phyloP scores from a whole-genome alignment of 2,113 vertebrate genomes.

The Pseudopipra pipra region DNA sequence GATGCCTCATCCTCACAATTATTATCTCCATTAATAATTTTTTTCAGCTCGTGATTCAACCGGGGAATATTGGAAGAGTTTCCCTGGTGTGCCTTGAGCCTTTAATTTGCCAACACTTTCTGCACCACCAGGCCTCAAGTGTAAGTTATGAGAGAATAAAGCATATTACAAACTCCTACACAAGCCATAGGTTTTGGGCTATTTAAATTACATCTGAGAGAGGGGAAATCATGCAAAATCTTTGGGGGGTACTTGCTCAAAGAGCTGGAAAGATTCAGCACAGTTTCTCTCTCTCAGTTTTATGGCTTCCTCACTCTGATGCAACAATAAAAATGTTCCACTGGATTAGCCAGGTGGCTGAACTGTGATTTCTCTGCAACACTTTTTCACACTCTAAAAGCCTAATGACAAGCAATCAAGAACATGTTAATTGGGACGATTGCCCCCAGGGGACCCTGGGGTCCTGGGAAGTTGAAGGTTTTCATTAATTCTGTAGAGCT shows the following conservation, averaged over 20 bases:
- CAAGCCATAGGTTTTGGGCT: slow-evolving; percentile 39
- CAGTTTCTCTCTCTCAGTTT: slow-evolving; percentile 41
- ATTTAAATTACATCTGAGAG: slow-evolving; percentile 42
- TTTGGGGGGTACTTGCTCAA: slow-evolving; percentile 52
- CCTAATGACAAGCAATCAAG: slow-evolving; percentile 59
- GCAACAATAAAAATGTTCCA: slow-evolving; percentile 62
- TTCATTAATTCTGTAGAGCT: slow-evolving; percentile 28
- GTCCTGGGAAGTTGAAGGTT: slow-evolving; percentile 38
- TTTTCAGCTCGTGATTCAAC: neutral
- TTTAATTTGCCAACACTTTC: slow-evolving; percentile 5
- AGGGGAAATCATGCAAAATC: slow-evolving; percentile 7
- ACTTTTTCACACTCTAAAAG: slow-evolving; percentile 53
- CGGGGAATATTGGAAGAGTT: slow-evolving; percentile 5
- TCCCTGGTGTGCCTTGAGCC: neutral
- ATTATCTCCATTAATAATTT: slow-evolving; percentile 27
- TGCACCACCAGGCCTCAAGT: neutral
- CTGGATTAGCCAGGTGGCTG: slow-evolving; percentile 47
- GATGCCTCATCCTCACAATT: neutral
- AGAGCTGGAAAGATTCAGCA: slow-evolving; percentile 52
- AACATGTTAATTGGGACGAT: slow-evolving; percentile 57
- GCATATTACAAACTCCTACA: slow-evolving; percentile 36
- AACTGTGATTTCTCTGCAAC: slow-evolving; percentile 55
- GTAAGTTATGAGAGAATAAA: slow-evolving; percentile 55
- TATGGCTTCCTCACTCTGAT: slow-evolving; percentile 33
- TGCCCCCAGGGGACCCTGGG: neutral